A percentile compares a stretch with the other conserved stretches of the same genome.
Conservation (phyloP, 2,113 vertebrate species). For the Papio anubis region DNA sequence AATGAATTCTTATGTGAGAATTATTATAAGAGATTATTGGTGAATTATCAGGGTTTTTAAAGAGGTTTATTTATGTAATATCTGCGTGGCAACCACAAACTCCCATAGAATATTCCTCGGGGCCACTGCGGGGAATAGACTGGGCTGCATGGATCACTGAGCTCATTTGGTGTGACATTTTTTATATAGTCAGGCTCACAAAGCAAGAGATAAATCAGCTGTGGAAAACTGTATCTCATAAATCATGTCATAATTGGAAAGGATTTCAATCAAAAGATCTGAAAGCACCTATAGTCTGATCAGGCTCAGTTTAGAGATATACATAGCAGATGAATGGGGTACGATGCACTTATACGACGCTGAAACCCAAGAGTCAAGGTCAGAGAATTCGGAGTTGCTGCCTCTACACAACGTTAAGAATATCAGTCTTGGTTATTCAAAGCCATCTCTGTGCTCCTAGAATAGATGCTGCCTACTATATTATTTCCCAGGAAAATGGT, state of each 20-base stretch:
- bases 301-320: neutral
- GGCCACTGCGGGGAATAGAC: neutral
- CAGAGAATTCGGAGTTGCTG: neutral
- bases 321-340: neutral
- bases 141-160: neutral
- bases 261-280: neutral
- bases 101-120: neutral
- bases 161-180: neutral
- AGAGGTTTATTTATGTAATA: neutral
- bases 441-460: neutral
- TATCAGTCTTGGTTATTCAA: neutral
- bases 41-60: neutral
- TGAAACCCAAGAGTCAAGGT: neutral
- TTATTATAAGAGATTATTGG: neutral
- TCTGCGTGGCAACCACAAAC: neutral
- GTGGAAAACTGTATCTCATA: neutral
- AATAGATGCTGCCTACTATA: neutral
- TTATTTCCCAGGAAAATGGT: neutral
- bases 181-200: neutral
- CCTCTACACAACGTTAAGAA: neutral
- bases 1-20: neutral
- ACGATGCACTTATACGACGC: rapidly evolving
- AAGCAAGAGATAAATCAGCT: neutral
- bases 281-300: neutral
- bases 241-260: neutral